These are phyloP conservation scores for Pemphigus obesinymphae DNA, from an alignment of 1,140 invertebrate genomes.

Conservation along the genomic window DNA sequence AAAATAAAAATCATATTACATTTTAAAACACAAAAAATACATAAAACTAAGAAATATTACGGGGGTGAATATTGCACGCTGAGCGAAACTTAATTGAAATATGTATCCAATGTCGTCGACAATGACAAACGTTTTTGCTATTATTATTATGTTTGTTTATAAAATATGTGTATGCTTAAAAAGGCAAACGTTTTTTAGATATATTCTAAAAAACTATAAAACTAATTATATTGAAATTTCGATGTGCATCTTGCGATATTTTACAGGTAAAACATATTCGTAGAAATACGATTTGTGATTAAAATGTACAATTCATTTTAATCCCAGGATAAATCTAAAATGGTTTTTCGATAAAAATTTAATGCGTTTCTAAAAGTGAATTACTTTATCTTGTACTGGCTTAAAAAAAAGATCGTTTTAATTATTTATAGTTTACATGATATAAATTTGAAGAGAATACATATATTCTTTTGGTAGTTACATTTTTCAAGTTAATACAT, in stretches of 20 bases:
- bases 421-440: neutral
- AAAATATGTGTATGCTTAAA: slow-evolving; percentile 4
- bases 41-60: neutral
- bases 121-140: neutral
- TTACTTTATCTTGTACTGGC: neutral
- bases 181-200: neutral
- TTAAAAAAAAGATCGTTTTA: neutral
- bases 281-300: neutral
- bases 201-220: neutral
- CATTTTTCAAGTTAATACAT: no score
- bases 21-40: neutral
- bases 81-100: neutral
- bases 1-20: neutral
- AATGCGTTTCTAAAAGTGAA: neutral
- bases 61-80: neutral
- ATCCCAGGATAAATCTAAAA: neutral
- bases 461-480: no score
- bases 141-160: neutral
- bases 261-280: neutral
- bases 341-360: neutral
- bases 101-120: neutral
- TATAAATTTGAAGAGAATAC: no score
- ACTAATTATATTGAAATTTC: neutral
- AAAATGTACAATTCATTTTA: neutral
- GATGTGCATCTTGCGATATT: neutral